These are phyloP conservation scores for Melinaea marsaeus DNA, from an alignment of 2,888 invertebrate species.

Conservation along the genomic window DNA sequence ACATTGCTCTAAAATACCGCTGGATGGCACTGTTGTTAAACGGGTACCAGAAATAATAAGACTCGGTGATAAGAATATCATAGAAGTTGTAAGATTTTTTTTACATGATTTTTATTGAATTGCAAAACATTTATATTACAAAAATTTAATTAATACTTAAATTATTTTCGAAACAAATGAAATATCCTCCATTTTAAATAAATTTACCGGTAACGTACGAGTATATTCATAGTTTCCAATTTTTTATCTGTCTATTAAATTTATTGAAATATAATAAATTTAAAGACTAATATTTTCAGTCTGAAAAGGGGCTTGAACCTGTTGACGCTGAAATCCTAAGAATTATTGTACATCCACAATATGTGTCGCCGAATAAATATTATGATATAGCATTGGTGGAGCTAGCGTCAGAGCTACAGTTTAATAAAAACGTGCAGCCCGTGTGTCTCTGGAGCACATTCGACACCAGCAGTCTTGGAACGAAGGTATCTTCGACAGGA, in stretches of 20 bases:
- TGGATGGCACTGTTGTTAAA: conserved; percentile 35
- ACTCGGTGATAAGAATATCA: conserved; percentile 49
- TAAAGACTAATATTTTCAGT: neutral
- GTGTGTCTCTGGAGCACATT: conserved; percentile 34
- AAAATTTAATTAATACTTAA: neutral
- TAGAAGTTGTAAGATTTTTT: conserved; percentile 40
- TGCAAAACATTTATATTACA: conserved; percentile 5
- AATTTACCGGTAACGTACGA: no score
- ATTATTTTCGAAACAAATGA: neutral
- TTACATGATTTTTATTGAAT: conserved; percentile 33
- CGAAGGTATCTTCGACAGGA: conserved; percentile 32
- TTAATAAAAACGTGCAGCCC: conserved; percentile 30
- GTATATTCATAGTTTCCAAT: no score
- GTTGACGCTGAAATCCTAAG: conserved; percentile 33
- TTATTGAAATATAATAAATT: no score
- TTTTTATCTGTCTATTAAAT: no score
- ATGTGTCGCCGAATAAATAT: conserved; percentile 37
- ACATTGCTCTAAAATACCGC: conserved; percentile 66
- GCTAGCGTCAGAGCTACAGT: conserved; percentile 18
- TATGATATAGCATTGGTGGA: conserved; percentile 39
- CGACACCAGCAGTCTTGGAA: conserved; percentile 22
- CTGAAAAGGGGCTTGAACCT: conserved; percentile 8
- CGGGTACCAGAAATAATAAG: conserved; percentile 45
- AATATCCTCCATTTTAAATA: no score
- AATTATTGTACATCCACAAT: conserved; percentile 37